Evolutionary conservation across 2,797 vertebrate genomes (phyloP), one percentile per base, ranked within the genome.

Genomic region (Carduelis carduelis): DNA sequence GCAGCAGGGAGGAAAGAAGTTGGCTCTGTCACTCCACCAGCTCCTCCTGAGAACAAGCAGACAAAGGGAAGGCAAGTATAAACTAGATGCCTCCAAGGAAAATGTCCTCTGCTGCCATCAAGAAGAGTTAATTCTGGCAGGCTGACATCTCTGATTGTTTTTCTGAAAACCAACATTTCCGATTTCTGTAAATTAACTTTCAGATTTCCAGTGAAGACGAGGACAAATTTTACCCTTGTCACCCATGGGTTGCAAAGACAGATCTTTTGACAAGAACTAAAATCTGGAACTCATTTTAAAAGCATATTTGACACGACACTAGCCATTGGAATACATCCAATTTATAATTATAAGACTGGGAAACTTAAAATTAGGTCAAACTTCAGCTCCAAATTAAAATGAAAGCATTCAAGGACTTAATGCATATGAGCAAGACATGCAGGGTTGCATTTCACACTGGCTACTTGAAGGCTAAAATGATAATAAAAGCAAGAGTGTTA

Each of bases 101-200:
- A 94, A 84, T 35, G 14, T 35, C 59, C 55, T 89, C 46, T 64
- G 41, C 34, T 41, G 61, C 39, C 24, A 57, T 43, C 44, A 43
- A 32, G 32, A 94, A 44, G 69, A 94, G 94, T 93, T 97, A 97
- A 96, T 97, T 97, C 96, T 95, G 97, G 91, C 88, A 97, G 95
- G 65, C 87, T 96, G 92, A 96, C 92, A 86, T 93, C n/a, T 47
- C 56, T 95, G 95, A 95, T 92, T 82, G 95, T 89, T 95, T 77
- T 18, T 63, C 85, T 96, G 59, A 83, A 85, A 93, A 95, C 76
- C 32, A 96, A 74, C 12, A 15, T 14, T 86, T 95, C 83, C 61
- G 96, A 49, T 92, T 66, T 71, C 76, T 84, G 88, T 85, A 90
- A 97, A 97, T 96, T 92, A 97, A 97, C 88, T 95, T 97, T 97